A percentile compares a stretch with the other conserved stretches of the same genome.
Conservation (phyloP, 2,797 vertebrate genomes). For the Natrix natrix region DNA sequence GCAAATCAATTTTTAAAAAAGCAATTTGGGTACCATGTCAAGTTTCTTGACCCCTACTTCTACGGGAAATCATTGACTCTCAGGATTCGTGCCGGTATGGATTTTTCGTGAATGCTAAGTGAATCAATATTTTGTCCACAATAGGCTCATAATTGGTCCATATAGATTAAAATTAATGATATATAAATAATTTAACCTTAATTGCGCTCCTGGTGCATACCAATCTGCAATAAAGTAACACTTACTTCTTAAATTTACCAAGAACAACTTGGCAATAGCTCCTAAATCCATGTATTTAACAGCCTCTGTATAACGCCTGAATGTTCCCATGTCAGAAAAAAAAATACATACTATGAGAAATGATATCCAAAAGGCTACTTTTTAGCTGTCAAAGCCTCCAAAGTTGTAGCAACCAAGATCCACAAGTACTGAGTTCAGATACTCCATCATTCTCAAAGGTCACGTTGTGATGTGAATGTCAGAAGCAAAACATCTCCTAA, state of each 20-base stretch:
- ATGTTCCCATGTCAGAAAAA: neutral
- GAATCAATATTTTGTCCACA: constrained; percentile 20
- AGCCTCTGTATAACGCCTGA: neutral
- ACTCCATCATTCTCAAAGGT: too few species aligned
- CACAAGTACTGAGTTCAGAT: neutral
- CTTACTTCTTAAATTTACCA: constrained; percentile 40
- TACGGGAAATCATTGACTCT: constrained; percentile 12
- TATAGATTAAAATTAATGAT: constrained; percentile 34
- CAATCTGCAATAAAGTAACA: constrained; percentile 34
- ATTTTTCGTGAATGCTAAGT: neutral
- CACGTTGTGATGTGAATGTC: neutral
- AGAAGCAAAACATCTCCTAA: neutral
- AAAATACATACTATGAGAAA: neutral
- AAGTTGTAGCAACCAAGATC: neutral
- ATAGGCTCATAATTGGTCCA: constrained; percentile 10
- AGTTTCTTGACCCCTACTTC: neutral
- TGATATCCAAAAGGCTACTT: neutral
- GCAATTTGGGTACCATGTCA: neutral
- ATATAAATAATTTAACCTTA: constrained; percentile 37
- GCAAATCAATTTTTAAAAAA: neutral
- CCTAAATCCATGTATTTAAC: constrained; percentile 14
- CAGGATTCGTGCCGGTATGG: neutral
- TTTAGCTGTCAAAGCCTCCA: neutral
- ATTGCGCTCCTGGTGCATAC: constrained; percentile 26
- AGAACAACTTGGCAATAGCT: constrained; percentile 16